Evolutionary conservation across 2,888 invertebrate genomes (phyloP), one percentile per base, ranked within the genome.

Genomic region (Microctonus aethiopoides): DNA sequence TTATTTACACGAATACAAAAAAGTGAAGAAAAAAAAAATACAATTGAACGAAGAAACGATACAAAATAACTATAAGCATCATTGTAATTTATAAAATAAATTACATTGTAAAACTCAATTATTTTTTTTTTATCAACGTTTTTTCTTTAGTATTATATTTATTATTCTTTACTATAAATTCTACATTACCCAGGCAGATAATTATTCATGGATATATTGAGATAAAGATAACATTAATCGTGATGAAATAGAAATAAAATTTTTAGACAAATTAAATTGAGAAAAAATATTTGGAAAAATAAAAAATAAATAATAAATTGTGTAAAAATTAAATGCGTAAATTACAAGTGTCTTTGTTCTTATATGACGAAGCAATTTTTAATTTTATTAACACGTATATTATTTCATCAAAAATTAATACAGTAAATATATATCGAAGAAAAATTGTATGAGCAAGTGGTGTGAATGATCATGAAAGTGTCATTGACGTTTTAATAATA

Each of bases 1-100:
- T 69, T 56, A 22, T 72, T 70, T 67, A 67, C 39, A 60, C 26
- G 7, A 16, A 16, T 46, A 46, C 6, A 20, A 46, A 20, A 46
- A n/a, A 39, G 13, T 13, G n/a, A 39, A n/a, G 13, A 13, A 13
- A 13, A 39, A 39, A n/a, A 2, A 4, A n/a, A 3, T 2, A n/a
- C 4, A n/a, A 39, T 13, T 39, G 39, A 13, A 9, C 3, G 11
- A 39, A n/a, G 11, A 39, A 39, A 13, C n/a, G 39, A 39, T n/a
- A 39, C n/a, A 39, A 39, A 13, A n/a, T 39, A n/a, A 3, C n/a
- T 39, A 39, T 39, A n/a, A 13, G 5, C 13, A n/a, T 39, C n/a
- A 39, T n/a, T 39, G 9, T 39, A 39, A n/a, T 39, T n/a, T 39
- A n/a, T n/a, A n/a, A 39, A n/a, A 39, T n/a, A n/a, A 39, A 13